Conservation (phyloP, 2,888 invertebrate genomes). For the Flexamia atlantica region DNA sequence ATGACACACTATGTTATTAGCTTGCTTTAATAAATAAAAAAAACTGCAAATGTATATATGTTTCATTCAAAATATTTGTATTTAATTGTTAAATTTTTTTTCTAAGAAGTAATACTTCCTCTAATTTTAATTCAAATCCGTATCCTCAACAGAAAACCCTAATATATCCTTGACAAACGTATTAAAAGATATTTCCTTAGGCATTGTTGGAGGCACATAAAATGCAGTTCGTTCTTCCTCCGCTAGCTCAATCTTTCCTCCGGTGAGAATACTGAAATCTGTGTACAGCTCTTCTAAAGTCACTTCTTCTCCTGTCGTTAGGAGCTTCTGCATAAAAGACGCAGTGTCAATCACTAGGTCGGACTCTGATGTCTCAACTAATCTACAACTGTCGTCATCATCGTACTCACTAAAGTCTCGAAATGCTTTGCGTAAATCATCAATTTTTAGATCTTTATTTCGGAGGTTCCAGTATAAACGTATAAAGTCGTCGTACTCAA, state of each 20-base stretch:
- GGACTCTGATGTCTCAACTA: not conserved
- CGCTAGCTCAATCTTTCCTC: not conserved
- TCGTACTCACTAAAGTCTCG: not conserved
- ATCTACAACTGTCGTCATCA: too few species aligned
- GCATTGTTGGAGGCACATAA: not conserved
- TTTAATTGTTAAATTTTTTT: too few species aligned
- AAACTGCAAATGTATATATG: too few species aligned
- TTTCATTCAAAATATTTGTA: too few species aligned
- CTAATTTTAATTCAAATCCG: not conserved
- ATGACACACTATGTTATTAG: too few species aligned
- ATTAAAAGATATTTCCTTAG: not conserved
- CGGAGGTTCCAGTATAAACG: not conserved
- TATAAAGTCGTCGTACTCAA: constrained; percentile 5
- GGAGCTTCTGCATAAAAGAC: not conserved
- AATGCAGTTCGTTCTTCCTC: not conserved
- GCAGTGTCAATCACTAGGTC: not conserved
- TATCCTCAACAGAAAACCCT: not conserved
- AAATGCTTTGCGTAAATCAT: not conserved
- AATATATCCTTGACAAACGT: constrained; percentile 20
- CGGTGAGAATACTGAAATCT: constrained; percentile 5
- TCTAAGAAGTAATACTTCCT: too few species aligned
- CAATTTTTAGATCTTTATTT: not conserved
- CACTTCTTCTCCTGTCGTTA: constrained; percentile 11
- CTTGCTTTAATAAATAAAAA: too few species aligned
- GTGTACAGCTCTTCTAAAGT: not conserved